phyloP scores from a whole-genome alignment of 2,797 vertebrate genomes.

The Chloroceryle inda region DNA sequence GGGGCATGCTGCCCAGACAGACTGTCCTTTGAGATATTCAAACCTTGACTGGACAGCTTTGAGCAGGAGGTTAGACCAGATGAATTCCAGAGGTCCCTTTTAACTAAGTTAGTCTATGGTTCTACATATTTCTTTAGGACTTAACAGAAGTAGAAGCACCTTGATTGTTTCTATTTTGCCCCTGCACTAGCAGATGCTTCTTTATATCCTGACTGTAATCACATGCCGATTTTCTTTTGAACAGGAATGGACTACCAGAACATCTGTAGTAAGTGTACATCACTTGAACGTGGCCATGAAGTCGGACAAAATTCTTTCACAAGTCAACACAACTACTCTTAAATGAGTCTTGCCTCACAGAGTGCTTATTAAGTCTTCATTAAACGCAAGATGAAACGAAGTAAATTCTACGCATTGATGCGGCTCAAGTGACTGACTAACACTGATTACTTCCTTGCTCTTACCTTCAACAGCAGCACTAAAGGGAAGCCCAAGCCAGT shows the following conservation, averaged over 20 bases:
- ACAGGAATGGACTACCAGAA: background rate
- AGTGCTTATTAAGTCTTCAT: background rate
- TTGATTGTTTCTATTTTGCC: background rate
- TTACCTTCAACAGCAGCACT: background rate
- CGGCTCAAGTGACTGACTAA: background rate
- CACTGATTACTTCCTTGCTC: background rate
- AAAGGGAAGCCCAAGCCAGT: background rate
- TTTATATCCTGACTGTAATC: background rate
- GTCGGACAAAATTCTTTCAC: background rate
- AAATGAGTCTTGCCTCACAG: background rate
- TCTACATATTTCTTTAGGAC: background rate
- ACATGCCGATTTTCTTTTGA: background rate
- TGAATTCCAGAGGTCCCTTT: background rate
- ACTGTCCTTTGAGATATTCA: background rate
- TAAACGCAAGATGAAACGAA: background rate
- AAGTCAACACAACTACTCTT: background rate
- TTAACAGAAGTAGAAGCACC: background rate
- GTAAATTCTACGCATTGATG: background rate
- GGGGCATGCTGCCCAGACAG: background rate
- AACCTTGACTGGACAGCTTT: background rate
- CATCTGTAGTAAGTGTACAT: background rate
- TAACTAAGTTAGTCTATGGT: background rate
- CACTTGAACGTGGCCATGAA: background rate
- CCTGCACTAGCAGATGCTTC: background rate
- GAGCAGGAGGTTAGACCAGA: background rate